Evolutionary conservation across 2,797 vertebrate species (phyloP).

Genomic region (Champsocephalus esox): DNA sequence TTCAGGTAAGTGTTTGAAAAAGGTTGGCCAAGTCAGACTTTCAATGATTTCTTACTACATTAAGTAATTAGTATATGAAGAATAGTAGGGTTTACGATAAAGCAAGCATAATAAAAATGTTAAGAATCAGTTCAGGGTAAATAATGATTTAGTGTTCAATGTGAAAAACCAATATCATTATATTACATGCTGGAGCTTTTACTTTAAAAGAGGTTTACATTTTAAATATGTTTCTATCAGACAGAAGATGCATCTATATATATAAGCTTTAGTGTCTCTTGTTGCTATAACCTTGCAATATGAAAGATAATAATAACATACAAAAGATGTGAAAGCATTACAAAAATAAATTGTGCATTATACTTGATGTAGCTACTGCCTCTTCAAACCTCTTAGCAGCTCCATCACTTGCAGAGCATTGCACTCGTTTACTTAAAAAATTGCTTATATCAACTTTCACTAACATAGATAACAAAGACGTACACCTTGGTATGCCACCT

Average conservation of each 20-base stretch:
- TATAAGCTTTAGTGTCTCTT: neutral
- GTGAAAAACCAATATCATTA: neutral
- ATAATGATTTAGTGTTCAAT: neutral
- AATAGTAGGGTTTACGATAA: neutral
- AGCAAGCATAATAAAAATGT: neutral
- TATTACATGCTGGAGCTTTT: neutral
- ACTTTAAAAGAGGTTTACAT: neutral
- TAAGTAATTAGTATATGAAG: neutral
- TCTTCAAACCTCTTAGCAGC: neutral
- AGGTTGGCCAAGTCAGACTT: neutral
- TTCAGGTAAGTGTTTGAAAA: slow-evolving; percentile 1
- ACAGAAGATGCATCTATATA: neutral
- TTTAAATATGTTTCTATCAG: neutral
- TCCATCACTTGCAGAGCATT: neutral
- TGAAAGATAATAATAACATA: neutral
- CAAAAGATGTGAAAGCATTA: neutral
- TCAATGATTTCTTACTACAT: neutral
- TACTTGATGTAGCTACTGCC: neutral
- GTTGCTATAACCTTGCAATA: neutral
- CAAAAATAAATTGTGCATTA: neutral
- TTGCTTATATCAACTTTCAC: slow-evolving; percentile 14
- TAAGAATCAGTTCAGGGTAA: neutral
- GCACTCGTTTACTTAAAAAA: slow-evolving; percentile 13
- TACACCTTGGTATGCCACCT: slow-evolving; percentile 20
- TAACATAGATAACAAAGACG: slow-evolving; percentile 28